phyloP scores from a whole-genome alignment of 2,113 vertebrate species.

The Diadophis punctatus region DNA sequence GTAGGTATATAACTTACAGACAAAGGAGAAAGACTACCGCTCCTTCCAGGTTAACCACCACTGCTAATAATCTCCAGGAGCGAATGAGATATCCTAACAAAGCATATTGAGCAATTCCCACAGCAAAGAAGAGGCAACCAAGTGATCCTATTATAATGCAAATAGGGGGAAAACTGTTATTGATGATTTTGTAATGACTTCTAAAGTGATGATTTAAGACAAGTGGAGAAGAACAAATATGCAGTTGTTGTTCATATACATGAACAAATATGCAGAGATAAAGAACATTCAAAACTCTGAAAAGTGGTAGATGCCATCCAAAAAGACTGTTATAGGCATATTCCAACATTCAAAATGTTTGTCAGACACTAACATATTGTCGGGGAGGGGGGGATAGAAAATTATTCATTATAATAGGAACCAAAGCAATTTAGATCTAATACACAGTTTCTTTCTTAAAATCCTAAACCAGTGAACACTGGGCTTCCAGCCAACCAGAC shows the following conservation, averaged over 20 bases:
- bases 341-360: neutral
- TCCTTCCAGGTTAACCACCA: conserved; percentile 77
- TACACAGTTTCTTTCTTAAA: neutral
- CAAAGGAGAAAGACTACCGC: conserved; percentile 71
- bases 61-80: conserved; percentile 74
- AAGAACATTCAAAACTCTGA: neutral
- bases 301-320: neutral
- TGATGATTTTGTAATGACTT: neutral
- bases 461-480: neutral
- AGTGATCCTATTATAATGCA: conserved; percentile 67
- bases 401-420: neutral
- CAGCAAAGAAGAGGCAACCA: conserved; percentile 75
- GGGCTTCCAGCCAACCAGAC: neutral
- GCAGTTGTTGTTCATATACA: neutral
- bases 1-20: conserved; percentile 69
- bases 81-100: conserved; percentile 76
- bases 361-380: neutral
- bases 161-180: conserved; percentile 13
- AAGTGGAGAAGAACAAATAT: neutral
- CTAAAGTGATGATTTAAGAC: neutral
- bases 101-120: conserved; percentile 77
- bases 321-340: neutral
- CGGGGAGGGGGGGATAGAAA: neutral
- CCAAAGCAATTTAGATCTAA: neutral
- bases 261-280: neutral